Conservation (phyloP, 1,140 invertebrate species). For the Bradysia coprophila region DNA sequence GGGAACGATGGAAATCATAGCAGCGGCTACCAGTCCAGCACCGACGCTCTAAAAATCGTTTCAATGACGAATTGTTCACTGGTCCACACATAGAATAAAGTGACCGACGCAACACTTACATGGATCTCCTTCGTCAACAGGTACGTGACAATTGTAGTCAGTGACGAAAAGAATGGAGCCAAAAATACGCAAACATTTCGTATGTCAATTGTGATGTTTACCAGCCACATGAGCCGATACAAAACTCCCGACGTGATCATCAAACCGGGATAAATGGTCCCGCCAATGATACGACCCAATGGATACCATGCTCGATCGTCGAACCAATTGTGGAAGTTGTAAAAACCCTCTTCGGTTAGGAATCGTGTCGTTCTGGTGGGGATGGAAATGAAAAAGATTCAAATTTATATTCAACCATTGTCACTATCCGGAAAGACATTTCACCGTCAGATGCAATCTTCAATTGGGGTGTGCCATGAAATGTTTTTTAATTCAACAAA, state of each 20-base stretch:
- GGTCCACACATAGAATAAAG: background rate
- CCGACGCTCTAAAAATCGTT: conserved; percentile 88
- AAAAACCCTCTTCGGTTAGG: conserved; percentile 90
- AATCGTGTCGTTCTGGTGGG: conserved; percentile 74
- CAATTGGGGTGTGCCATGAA: background rate
- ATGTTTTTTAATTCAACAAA: background rate
- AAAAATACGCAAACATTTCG: conserved; percentile 96
- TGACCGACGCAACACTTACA: background rate
- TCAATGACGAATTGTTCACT: conserved; percentile 35
- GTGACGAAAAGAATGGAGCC: conserved; percentile 86
- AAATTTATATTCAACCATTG: too few relatives aligned
- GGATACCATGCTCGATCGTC: conserved; percentile 98
- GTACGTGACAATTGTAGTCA: conserved; percentile 91
- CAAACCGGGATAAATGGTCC: conserved; percentile 93
- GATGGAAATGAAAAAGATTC: too few relatives aligned
- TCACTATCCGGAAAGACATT: too few relatives aligned
- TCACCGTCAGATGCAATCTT: too few relatives aligned
- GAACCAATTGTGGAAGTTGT: conserved; percentile 98
- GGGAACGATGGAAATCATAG: conserved; percentile 91
- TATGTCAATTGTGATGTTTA: conserved; percentile 92
- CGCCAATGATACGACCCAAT: conserved; percentile 88
- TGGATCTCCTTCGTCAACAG: conserved; percentile 86
- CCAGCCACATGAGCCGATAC: conserved; percentile 71
- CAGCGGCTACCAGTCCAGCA: conserved; percentile 81
- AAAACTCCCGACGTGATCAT: conserved; percentile 94